These are phyloP conservation scores for Eristalinus sepulchralis DNA, from an alignment of 2,888 invertebrate genomes.

Conservation along the genomic window DNA sequence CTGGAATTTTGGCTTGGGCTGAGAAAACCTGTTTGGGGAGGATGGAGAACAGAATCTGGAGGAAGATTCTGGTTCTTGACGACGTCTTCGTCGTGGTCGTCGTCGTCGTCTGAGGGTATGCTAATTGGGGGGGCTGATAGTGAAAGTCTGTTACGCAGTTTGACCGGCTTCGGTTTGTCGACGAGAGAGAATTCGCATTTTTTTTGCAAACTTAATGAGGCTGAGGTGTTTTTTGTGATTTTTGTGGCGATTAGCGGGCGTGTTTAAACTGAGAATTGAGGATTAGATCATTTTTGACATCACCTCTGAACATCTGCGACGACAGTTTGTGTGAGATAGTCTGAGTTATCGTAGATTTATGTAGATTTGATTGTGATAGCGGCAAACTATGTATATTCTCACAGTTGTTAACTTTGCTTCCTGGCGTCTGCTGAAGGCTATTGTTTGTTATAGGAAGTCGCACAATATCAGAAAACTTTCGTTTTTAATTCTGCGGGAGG, in stretches of 20 bases:
- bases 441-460: background rate
- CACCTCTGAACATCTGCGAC: background rate
- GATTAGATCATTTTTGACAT: background rate
- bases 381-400: background rate
- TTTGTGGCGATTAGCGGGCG: background rate
- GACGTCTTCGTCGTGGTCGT: background rate
- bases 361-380: background rate
- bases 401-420: background rate
- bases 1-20: conserved; percentile 35
- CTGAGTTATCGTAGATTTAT: background rate
- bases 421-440: background rate
- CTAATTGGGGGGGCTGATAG: background rate
- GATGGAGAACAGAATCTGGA: background rate
- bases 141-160: background rate
- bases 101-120: background rate
- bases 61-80: conserved; percentile 51
- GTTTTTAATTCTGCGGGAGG: background rate
- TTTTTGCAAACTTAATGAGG: background rate
- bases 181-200: background rate
- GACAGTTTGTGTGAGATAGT: background rate
- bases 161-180: background rate
- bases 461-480: rapidly evolving
- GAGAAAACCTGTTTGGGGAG: background rate
- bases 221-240: background rate
- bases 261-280: background rate